Base-by-base conservation (phyloP, 2,113 vertebrate genomes). In the Noturus placidus region DNA sequence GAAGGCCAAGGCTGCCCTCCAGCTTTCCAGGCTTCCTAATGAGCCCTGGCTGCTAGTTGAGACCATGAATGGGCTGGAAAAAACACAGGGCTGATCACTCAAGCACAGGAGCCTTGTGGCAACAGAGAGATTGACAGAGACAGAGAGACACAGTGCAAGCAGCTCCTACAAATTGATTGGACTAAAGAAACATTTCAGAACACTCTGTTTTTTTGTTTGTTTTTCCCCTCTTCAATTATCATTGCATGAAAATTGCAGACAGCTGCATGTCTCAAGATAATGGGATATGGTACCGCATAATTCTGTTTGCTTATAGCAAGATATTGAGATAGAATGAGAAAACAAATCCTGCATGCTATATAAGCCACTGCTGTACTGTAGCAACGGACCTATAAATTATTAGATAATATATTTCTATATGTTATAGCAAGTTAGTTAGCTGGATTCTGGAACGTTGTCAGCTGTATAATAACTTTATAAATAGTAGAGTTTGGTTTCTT, bases 11-110 rank as follows among this genome's bases (percentile, higher is more conserved):
- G 52, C 84, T 86, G 80, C 78, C 70, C 59, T 82, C 54, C 88
- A 69, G 83, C 87, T 92, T 79, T 91, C 87, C 88, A 92, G 93
- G 93, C 92, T 93, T 89, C 88, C 91, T 91, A 91, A 93, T 88
- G 91, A 88, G 89, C 89, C 83, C 91, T 89, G 83, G 15, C 92
- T 93, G 93, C 94, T 94, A 95, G 93, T 86, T 86, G 93, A 95
- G 95, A 95, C 95, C 95, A 95, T 95, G 94, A 95, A 95, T 95
- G 94, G 95, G 92, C 89, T 95, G 94, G 95, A 94, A 95, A 82
- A 90, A 89, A 84, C 61, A 67, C 61, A 22, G 72, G 59, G 83
- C 86, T 27, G 79, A 82, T 90, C 85, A 83, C 77, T 89, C 42
- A 57, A 61, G 50, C 82, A 67, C 82, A 84, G 74, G 52, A 83